Evolutionary conservation across 2,888 invertebrate genomes (phyloP), one percentile per base, ranked within the genome.

Genomic region (Polymixis flavicincta): DNA sequence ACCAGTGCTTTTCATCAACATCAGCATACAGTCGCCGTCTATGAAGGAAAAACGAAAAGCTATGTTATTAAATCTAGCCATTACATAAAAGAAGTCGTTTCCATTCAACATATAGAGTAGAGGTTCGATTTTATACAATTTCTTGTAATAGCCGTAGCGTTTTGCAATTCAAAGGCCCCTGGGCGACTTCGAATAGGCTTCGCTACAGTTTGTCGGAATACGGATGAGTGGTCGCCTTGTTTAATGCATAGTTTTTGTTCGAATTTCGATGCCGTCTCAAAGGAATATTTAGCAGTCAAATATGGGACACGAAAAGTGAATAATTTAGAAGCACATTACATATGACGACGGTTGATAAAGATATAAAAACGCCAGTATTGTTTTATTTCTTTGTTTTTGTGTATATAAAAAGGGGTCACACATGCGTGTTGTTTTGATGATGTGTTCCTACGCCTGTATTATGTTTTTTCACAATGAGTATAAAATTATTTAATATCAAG

Each of bases 161-260:
- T 94, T 94, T 93, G 93, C 93, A 93, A 94, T 94, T 93, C 93
- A 93, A 93, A 93, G 88, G 87, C 89, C 87, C 85, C 86, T 83
- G 85, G 84, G 87, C 86, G 88, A 89, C 76, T 89, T 78, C 79
- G 86, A 87, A 89, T 90, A 89, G 87, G 88, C 88, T 91, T 87
- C 86, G 87, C 90, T 90, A 85, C 90, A 90, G 89, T 89, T 84
- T 76, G 74, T 78, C 86, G 87, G 90, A 90, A 91, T 90, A 90
- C 83, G 88, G 84, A 91, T 91, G 91, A 91, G 89, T 86, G 85
- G 89, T 80, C 83, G 84, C 82, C 83, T 86, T 86, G 88, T 90
- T 87, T 89, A 89, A 90, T 91, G 89, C 83, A 85, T 87, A 89
- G 88, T 82, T 82, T 87, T 87, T 84, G 65, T 84, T 76, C 60